Evolutionary conservation across 2,113 vertebrate species (phyloP).

Genomic region (Vombatus ursinus): DNA sequence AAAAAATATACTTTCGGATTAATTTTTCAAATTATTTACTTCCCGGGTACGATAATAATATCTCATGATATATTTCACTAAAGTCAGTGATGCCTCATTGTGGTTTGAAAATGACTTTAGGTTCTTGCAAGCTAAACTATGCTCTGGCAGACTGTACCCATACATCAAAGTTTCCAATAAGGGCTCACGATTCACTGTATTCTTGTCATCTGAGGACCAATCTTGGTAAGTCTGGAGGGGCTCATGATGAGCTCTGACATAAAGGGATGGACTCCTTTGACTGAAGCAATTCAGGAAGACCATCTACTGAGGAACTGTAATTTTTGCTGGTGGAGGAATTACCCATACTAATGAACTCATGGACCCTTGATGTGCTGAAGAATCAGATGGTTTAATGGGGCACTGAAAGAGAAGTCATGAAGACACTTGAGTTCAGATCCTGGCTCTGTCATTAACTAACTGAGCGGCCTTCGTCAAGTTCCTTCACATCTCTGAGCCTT

Average conservation of each 20-base stretch:
- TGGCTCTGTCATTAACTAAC: background rate
- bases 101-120: background rate
- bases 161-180: background rate
- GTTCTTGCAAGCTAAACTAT: background rate
- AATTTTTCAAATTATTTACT: slow-evolving; percentile 31
- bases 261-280: background rate
- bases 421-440: background rate
- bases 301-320: background rate
- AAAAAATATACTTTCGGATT: slow-evolving; percentile 37
- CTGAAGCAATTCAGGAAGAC: background rate
- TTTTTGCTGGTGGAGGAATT: background rate
- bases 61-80: slow-evolving; percentile 2
- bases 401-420: background rate
- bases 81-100: background rate
- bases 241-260: background rate
- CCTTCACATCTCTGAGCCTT: background rate
- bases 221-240: background rate
- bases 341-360: background rate
- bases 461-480: background rate
- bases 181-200: background rate
- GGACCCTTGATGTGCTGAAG: background rate
- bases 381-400: background rate
- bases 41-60: slow-evolving; percentile 16
- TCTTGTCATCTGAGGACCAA: background rate
- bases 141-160: background rate